Conservation (phyloP, 2,113 vertebrate species). For the Corythaeola cristata region DNA sequence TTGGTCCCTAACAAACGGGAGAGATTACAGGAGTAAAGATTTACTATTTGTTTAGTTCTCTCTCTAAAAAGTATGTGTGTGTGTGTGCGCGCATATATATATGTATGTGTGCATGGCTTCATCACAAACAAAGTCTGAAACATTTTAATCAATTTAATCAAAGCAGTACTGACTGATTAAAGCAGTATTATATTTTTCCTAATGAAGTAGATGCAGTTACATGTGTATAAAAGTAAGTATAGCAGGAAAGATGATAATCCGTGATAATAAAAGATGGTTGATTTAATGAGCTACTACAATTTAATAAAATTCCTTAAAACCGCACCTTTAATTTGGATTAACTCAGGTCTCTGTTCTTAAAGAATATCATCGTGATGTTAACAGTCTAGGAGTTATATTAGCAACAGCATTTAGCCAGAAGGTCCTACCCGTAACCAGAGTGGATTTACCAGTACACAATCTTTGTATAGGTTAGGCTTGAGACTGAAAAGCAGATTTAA, state of each 20-base stretch:
- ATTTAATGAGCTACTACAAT: slow-evolving; percentile 2
- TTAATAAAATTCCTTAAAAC: background rate
- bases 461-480: background rate
- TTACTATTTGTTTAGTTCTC: background rate
- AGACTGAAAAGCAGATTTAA: background rate
- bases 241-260: background rate
- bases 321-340: background rate
- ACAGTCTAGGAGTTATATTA: background rate
- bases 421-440: background rate
- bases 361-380: fast-evolving
- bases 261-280: background rate
- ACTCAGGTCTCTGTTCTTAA: background rate
- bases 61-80: background rate
- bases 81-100: background rate
- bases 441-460: background rate
- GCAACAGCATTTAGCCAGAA: background rate
- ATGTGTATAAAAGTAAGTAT: background rate
- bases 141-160: background rate
- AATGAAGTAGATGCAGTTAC: background rate
- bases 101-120: background rate
- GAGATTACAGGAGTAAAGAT: background rate
- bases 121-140: background rate
- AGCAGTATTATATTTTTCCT: background rate
- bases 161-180: background rate
- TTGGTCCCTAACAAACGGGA: background rate